Evolutionary conservation across 2,888 invertebrate species (phyloP).

Genomic region (Apeira syringaria): DNA sequence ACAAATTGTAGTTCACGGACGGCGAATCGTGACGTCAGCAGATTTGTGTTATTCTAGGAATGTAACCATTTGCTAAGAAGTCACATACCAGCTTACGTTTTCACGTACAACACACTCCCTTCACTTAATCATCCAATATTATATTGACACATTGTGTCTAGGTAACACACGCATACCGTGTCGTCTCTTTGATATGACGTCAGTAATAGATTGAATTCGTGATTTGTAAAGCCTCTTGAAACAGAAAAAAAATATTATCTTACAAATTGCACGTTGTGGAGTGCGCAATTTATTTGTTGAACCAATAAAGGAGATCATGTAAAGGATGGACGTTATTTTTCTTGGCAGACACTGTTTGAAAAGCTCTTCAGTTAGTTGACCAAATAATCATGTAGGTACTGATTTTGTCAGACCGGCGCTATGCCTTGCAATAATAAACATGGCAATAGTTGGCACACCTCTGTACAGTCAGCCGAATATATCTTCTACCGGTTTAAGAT

Average conservation of each 20-base stretch:
- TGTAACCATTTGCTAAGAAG: slow-evolving; percentile 4
- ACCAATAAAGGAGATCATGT: slow-evolving; percentile 28
- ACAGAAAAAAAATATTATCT: background rate
- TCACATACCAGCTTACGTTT: slow-evolving; percentile 4
- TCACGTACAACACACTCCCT: slow-evolving; percentile 4
- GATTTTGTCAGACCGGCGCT: slow-evolving; percentile 28
- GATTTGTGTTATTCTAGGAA: slow-evolving; percentile 11
- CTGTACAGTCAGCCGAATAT: too few relatives aligned
- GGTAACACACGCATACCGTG: slow-evolving; percentile 1
- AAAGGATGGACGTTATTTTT: slow-evolving; percentile 39
- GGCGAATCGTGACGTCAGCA: slow-evolving; percentile 13
- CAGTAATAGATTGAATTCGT: slow-evolving; percentile 6
- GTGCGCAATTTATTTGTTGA: slow-evolving; percentile 24
- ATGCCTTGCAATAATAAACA: slow-evolving; percentile 25
- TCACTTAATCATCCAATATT: slow-evolving; percentile 7
- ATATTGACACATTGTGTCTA: slow-evolving; percentile 7
- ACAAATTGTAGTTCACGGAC: slow-evolving; percentile 6
- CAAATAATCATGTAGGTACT: slow-evolving; percentile 35
- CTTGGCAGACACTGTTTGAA: slow-evolving; percentile 45
- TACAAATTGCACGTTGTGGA: background rate
- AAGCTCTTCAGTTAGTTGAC: slow-evolving; percentile 41
- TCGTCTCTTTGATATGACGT: slow-evolving; percentile 6
- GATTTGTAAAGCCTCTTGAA: background rate
- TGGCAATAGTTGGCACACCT: slow-evolving; percentile 24
- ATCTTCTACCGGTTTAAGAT: too few relatives aligned